Percentiles rank a stretch among this genome's conserved stretches.
Evolutionary conservation across 2,113 vertebrate species (phyloP).

Genomic region (Atrichornis clamosus): DNA sequence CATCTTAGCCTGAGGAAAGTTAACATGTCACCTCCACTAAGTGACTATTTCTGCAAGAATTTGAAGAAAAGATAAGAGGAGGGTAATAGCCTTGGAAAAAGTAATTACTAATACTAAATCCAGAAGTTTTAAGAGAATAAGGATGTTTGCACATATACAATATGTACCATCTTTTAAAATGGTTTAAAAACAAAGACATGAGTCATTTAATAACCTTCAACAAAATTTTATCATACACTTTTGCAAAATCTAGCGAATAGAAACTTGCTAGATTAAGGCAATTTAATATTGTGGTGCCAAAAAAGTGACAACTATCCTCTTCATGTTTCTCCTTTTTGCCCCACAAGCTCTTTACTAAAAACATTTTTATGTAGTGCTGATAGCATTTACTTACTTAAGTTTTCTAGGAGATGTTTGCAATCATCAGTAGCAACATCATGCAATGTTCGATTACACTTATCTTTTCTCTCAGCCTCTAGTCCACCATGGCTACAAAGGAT

Average conservation of each 20-base stretch:
- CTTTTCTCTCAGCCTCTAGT: constrained; percentile 87
- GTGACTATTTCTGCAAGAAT: background rate
- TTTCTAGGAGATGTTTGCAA: constrained; percentile 96
- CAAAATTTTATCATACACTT: background rate
- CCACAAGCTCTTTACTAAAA: background rate
- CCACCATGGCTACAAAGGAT: constrained; percentile 88
- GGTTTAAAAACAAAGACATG: background rate
- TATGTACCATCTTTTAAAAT: background rate
- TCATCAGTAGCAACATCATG: constrained; percentile 96
- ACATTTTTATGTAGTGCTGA: background rate
- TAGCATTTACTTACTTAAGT: constrained; percentile 82
- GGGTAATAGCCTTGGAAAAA: background rate
- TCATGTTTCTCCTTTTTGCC: background rate
- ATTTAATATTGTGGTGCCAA: background rate
- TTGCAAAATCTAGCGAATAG: background rate
- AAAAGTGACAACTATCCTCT: background rate
- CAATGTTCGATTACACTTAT: constrained; percentile 88
- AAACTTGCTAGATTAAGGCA: background rate
- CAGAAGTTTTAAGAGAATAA: background rate
- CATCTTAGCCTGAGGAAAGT: background rate
- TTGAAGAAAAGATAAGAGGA: background rate
- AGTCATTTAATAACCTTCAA: background rate
- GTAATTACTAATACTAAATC: background rate
- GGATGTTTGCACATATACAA: background rate
- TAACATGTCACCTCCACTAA: background rate